A percentile compares a stretch with the other conserved stretches of the same genome.
Evolutionary conservation across 2,888 invertebrate species (phyloP).

Genomic region (Julus scanicus): DNA sequence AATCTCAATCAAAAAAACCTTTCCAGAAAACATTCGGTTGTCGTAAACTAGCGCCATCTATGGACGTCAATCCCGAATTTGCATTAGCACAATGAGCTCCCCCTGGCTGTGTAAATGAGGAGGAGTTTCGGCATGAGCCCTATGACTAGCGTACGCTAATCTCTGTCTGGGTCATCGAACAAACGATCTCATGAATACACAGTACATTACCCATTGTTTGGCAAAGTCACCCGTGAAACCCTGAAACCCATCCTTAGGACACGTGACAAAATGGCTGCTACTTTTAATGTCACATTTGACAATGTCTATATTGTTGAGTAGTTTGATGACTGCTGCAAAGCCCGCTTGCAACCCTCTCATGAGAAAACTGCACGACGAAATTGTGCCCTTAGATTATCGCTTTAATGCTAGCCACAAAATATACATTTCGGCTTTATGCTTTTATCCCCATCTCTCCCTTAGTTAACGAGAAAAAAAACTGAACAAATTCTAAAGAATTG

Average conservation of each 20-base stretch:
- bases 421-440: slow-evolving; percentile 3
- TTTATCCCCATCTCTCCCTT: background rate
- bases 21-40: background rate
- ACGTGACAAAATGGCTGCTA: slow-evolving; percentile 27
- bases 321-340: background rate
- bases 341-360: slow-evolving; percentile 12
- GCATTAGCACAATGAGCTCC: background rate
- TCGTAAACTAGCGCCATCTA: slow-evolving; percentile 1
- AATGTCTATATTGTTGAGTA: slow-evolving; percentile 26
- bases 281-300: slow-evolving; percentile 15
- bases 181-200: slow-evolving; percentile 42
- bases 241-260: slow-evolving; percentile 29
- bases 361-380: slow-evolving; percentile 7
- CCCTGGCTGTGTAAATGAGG: slow-evolving; percentile 39
- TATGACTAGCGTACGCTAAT: background rate
- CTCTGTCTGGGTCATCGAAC: slow-evolving; percentile 35
- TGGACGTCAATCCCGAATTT: background rate
- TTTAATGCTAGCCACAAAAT: slow-evolving; percentile 8
- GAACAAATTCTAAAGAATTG: background rate
- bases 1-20: too few species aligned
- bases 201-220: slow-evolving; percentile 39
- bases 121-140: slow-evolving; percentile 29
- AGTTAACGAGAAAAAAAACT: background rate
- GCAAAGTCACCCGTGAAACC: slow-evolving; percentile 39
- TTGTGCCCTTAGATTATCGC: background rate